These are phyloP conservation scores for Globodera rostochiensis DNA, from an alignment of 1,140 invertebrate genomes.

Conservation along the genomic window DNA sequence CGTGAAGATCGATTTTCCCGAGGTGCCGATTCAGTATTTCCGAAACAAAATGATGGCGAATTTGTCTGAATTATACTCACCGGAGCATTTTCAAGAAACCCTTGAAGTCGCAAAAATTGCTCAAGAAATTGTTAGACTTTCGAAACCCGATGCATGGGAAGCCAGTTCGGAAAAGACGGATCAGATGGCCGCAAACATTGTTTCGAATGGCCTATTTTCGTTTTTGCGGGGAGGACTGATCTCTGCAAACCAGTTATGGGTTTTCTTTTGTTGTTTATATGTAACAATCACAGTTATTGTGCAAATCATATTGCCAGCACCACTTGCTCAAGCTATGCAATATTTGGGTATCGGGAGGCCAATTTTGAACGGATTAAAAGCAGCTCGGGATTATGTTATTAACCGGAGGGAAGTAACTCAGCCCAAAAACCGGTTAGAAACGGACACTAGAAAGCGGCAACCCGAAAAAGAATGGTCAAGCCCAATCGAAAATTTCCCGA, in stretches of 20 bases:
- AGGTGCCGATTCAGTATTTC: neutral
- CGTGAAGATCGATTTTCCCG: slow-evolving; percentile 10
- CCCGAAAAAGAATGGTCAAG: too few species aligned
- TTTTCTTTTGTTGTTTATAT: neutral
- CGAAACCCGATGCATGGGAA: neutral
- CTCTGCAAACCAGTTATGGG: neutral
- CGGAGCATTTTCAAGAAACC: slow-evolving; percentile 6
- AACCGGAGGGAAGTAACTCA: too few species aligned
- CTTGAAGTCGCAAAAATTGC: neutral
- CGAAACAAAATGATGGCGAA: slow-evolving; percentile 17
- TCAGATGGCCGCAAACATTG: slow-evolving; percentile 8
- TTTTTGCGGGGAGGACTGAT: neutral
- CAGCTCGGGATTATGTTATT: too few species aligned
- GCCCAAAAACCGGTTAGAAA: too few species aligned
- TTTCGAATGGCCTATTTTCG: neutral
- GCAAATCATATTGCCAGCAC: neutral
- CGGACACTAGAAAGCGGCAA: too few species aligned
- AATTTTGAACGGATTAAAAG: neutral
- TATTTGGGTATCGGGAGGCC: neutral
- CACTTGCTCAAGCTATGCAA: neutral
- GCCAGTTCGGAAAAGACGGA: neutral
- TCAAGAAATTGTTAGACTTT: neutral
- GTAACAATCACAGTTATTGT: neutral
- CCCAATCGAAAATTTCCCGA: too few species aligned
- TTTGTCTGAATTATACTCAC: neutral